A percentile compares a stretch with the other conserved stretches of the same genome.
Evolutionary conservation across 2,113 vertebrate species (phyloP).

Genomic region (Camelus bactrianus): DNA sequence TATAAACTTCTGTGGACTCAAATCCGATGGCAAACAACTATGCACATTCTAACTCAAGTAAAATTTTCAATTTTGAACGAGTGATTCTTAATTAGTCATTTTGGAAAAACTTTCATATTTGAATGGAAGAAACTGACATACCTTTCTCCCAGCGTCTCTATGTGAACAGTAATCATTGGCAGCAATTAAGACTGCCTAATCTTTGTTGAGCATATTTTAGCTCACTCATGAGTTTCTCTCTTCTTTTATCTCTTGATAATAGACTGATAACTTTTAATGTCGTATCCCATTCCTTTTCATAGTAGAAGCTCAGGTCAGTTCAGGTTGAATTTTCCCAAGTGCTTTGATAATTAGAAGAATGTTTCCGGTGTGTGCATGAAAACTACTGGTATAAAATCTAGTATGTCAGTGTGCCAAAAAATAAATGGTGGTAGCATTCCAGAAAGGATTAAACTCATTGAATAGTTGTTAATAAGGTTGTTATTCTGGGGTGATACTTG

Average conservation of each 20-base stretch:
- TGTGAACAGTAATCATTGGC: background rate
- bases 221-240: slow-evolving; percentile 3
- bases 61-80: slow-evolving; percentile 7
- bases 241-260: slow-evolving; percentile 55
- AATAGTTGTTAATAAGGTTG: slow-evolving; percentile 86
- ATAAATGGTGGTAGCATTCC: slow-evolving; percentile 81
- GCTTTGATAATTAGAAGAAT: slow-evolving; percentile 77
- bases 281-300: slow-evolving; percentile 46
- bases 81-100: slow-evolving; percentile 55
- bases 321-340: slow-evolving; percentile 73
- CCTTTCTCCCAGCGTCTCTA: background rate
- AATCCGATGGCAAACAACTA: background rate
- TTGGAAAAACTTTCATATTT: slow-evolving; percentile 40
- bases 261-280: slow-evolving; percentile 14
- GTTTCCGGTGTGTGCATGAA: slow-evolving; percentile 61
- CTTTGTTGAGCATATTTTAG: slow-evolving; percentile 43
- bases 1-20: background rate
- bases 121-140: background rate
- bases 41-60: background rate
- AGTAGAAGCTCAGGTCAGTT: background rate
- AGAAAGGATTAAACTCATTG: slow-evolving; percentile 85
- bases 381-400: slow-evolving; percentile 78
- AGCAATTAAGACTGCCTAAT: slow-evolving; percentile 42
- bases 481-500: slow-evolving; percentile 74
- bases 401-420: slow-evolving; percentile 76